Base-by-base conservation (phyloP, 2,888 invertebrate genomes). In the Aporophyla lueneburgensis region DNA sequence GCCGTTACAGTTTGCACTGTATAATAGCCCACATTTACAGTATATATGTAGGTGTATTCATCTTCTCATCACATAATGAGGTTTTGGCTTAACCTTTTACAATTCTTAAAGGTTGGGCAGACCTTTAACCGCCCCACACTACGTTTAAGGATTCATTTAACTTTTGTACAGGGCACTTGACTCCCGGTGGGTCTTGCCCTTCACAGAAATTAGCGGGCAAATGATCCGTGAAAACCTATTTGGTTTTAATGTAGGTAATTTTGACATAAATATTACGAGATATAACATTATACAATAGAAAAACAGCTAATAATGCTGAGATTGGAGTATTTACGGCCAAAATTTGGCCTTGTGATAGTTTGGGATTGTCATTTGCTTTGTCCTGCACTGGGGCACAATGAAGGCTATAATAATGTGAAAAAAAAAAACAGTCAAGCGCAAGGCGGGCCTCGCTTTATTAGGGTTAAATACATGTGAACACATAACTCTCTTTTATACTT, bases 211-310 rank as follows among this genome's bases (percentile, higher is more conserved):
- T 84, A 84, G 43, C 69, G 14, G 7, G 73, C n/a, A 80, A 81
- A 81, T 81, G 84, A 84, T 84, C 80, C 80, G 51, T 81, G 61
- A 67, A 69, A 74, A 80, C 85, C 81, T 80, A 70, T 67, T 66
- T n/a, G 14, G 56, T 80, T 81, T 83, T 65, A 83, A 70, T 61
- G 54, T 83, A n/a, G 66, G 53, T 69, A 69, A 69, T 78, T 66
- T 83, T 70, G 27, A 40, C n/a, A 46, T 76, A 78, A 83, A 78
- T 66, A 82, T 58, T 67, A 63, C 10, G 12, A 24, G 40, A 51
- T 6, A n/a, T 53, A 21, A n/a, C 51, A 54, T 33, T 71, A 40
- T 43, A n/a, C n/a, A n/a, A n/a, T n/a, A 56, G 10, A 58, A 58
- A 58, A 58, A 6, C 14, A 73, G 54, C 4, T 33, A 0, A 59